These are phyloP conservation scores for Lycaon pictus DNA, from an alignment of 2,113 vertebrate species.

Conservation along the genomic window DNA sequence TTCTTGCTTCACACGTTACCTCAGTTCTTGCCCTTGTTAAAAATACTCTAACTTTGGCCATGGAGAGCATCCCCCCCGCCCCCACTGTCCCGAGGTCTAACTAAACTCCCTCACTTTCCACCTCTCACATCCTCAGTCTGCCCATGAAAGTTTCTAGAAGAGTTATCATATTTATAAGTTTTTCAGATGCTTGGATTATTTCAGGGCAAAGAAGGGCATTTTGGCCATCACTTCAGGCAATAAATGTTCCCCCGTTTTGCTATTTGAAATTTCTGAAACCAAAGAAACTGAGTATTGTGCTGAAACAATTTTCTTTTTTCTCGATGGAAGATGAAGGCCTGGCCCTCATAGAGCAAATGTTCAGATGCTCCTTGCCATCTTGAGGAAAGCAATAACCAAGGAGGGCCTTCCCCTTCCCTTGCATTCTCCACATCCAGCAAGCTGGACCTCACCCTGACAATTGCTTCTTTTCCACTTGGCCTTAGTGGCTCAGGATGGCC, in stretches of 20 bases:
- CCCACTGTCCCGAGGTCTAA: too few relatives aligned
- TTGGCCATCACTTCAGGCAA: not conserved
- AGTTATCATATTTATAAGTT: not conserved
- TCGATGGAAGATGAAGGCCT: not conserved
- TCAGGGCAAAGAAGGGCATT: not conserved
- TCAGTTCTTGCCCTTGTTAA: not conserved
- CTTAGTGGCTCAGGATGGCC: not conserved
- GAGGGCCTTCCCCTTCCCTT: not conserved
- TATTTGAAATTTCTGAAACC: not conserved
- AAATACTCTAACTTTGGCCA: not conserved
- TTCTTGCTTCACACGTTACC: not conserved
- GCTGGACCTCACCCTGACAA: not conserved
- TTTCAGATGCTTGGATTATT: constrained; percentile 16
- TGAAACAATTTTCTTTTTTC: not conserved
- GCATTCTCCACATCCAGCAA: not conserved
- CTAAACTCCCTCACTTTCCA: not conserved
- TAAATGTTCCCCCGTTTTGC: not conserved
- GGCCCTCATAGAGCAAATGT: not conserved
- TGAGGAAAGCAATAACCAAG: not conserved
- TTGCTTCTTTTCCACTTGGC: not conserved
- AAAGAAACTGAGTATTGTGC: not conserved
- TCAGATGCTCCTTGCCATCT: not conserved
- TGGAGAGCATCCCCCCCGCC: not conserved
- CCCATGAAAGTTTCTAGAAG: not conserved
- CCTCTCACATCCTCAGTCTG: not conserved